Evolutionary conservation across 2,888 invertebrate species (phyloP).

Genomic region (Plebejus melissa): DNA sequence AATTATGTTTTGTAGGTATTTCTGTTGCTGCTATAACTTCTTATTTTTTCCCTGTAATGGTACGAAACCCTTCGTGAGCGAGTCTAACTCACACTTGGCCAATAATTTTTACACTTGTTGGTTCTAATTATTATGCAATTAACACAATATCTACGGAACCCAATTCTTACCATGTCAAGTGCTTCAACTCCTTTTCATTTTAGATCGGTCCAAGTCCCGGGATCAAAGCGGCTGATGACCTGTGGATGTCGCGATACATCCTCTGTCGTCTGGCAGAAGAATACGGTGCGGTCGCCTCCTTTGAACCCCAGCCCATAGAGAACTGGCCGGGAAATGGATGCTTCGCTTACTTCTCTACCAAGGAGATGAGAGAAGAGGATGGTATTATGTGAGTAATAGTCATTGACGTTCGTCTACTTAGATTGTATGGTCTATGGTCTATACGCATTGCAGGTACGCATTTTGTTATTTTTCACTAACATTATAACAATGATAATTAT

Average conservation of each 20-base stretch:
- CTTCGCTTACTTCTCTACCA: constrained; percentile 94
- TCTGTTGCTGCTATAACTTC: no score
- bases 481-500: no score
- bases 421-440: neutral
- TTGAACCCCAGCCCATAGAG: constrained; percentile 85
- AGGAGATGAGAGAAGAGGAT: constrained; percentile 89
- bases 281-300: constrained; percentile 84
- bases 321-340: constrained; percentile 96
- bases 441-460: no score
- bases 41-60: no score
- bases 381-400: constrained; percentile 80
- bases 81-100: no score
- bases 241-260: constrained; percentile 93
- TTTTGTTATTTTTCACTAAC: no score
- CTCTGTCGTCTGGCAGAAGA: constrained; percentile 92
- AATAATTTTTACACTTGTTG: no score
- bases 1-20: no score
- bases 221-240: constrained; percentile 87
- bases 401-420: neutral
- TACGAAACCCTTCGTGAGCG: no score
- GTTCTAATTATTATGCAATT: no score
- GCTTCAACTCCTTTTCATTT: neutral
- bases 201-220: constrained; percentile 94
- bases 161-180: neutral
- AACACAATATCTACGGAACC: neutral